Percentiles rank a stretch among this genome's conserved stretches.
phyloP scores from a whole-genome alignment of 2,113 vertebrate genomes.

The Marmota flaviventris region DNA sequence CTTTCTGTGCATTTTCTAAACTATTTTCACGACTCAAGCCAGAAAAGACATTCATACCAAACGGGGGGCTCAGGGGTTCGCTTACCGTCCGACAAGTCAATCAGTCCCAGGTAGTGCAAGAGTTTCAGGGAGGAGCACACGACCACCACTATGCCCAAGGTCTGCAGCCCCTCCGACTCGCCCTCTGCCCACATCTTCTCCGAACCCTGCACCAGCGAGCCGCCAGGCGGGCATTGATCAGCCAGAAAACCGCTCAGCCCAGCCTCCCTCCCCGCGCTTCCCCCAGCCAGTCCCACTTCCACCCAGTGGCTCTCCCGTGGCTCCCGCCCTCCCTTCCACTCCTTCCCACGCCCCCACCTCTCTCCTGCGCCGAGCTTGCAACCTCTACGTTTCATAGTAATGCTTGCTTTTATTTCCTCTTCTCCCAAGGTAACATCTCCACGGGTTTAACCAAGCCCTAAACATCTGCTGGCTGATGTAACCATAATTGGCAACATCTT shows the following conservation, averaged over 20 bases:
- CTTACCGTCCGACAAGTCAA: conserved; percentile 95
- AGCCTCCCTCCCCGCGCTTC: conserved; percentile 73
- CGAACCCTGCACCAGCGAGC: conserved; percentile 52
- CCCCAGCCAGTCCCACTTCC: conserved; percentile 71
- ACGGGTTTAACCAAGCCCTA: conserved; percentile 57
- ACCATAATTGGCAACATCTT: conserved; percentile 56
- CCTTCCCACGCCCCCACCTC: conserved; percentile 60
- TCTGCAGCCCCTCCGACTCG: conserved; percentile 92
- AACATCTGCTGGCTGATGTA: conserved; percentile 59
- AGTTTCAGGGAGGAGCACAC: conserved; percentile 94
- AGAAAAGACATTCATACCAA: conserved; percentile 6
- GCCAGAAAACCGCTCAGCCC: conserved; percentile 70
- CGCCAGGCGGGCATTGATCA: conserved; percentile 59
- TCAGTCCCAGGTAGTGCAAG: conserved; percentile 94
- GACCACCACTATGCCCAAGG: conserved; percentile 92
- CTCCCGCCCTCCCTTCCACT: conserved; percentile 65
- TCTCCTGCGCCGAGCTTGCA: conserved; percentile 56
- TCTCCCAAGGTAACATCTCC: conserved; percentile 59
- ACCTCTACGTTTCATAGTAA: conserved; percentile 66
- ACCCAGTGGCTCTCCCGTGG: conserved; percentile 45
- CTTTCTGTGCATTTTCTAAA: conserved; percentile 15
- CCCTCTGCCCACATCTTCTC: conserved; percentile 88
- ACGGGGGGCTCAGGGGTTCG: conserved; percentile 68
- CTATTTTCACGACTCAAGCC: not conserved
- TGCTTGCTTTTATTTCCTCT: conserved; percentile 71